A percentile compares a stretch with the other conserved stretches of the same genome.
These are phyloP conservation scores for Schmidtea mediterranea DNA, from an alignment of 1,140 invertebrate species.

Conservation along the genomic window DNA sequence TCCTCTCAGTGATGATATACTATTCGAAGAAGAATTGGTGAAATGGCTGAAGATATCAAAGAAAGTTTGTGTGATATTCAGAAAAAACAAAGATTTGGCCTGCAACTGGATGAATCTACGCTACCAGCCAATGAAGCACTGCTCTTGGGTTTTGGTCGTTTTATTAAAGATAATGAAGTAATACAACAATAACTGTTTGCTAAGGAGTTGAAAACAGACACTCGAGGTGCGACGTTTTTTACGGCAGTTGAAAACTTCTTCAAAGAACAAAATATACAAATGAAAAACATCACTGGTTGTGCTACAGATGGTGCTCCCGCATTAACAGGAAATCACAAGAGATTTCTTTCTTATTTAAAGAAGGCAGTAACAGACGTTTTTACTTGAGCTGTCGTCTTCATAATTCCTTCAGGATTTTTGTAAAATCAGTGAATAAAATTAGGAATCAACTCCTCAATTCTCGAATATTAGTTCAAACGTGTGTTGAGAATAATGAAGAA, in stretches of 20 bases:
- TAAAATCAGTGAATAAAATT: background rate
- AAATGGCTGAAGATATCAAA: background rate
- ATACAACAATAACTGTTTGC: conserved; percentile 9
- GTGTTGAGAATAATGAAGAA: too few species aligned
- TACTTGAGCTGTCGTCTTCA: background rate
- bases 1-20: background rate
- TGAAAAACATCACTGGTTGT: conserved; percentile 15
- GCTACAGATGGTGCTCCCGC: conserved; percentile 16
- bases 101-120: background rate
- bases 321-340: conserved; percentile 10
- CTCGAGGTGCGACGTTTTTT: conserved; percentile 9
- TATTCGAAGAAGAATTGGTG: background rate
- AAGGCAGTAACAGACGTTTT: background rate
- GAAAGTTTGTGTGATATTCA: background rate
- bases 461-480: too few species aligned
- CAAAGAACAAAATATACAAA: conserved; percentile 12
- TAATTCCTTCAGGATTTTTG: background rate
- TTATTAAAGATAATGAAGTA: conserved; percentile 3
- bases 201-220: conserved; percentile 8
- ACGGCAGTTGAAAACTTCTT: conserved; percentile 12
- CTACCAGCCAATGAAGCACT: background rate
- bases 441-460: background rate
- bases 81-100: background rate
- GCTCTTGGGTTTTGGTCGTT: background rate
- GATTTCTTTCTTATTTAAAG: background rate